A percentile compares a stretch with the other conserved stretches of the same genome.
Conservation (phyloP, 2,113 vertebrate species). For the Anhinga anhinga region DNA sequence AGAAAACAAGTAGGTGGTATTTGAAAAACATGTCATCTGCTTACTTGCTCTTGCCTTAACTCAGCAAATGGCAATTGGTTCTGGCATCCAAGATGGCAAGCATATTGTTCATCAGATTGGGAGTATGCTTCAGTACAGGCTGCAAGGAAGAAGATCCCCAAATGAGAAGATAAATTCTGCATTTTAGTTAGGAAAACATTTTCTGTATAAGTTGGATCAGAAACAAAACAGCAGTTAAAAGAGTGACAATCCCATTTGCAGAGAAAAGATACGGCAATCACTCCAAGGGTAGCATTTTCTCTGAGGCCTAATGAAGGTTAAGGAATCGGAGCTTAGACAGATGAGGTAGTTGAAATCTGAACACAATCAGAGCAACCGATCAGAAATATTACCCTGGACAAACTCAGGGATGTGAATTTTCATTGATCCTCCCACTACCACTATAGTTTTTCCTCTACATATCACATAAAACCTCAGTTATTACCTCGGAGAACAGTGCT, state of each 20-base stretch:
- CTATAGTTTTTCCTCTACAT: not conserved
- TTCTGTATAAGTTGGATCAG: conserved; percentile 9
- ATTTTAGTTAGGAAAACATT: conserved; percentile 39
- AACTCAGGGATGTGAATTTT: not conserved
- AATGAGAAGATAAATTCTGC: conserved; percentile 45
- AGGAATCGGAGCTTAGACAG: not conserved
- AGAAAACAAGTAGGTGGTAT: conserved; percentile 61
- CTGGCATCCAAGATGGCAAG: conserved; percentile 94
- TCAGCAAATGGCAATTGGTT: conserved; percentile 93
- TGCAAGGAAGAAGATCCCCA: conserved; percentile 66
- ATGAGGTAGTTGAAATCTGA: not conserved
- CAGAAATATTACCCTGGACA: not conserved
- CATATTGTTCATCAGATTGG: conserved; percentile 89
- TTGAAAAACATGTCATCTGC: conserved; percentile 61
- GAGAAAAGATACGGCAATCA: not conserved
- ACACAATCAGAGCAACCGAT: not conserved
- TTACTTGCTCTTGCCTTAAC: conserved; percentile 90
- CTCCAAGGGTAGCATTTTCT: not conserved
- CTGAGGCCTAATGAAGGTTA: not conserved
- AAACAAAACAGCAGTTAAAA: conserved; percentile 31
- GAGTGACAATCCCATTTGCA: not conserved
- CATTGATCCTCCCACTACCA: not conserved
- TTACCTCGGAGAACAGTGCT: not conserved
- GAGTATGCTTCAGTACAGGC: conserved; percentile 95
- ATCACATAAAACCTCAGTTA: not conserved